Evolutionary conservation across 2,797 vertebrate genomes (phyloP).

Genomic region (Rhyacichthys aspro): DNA sequence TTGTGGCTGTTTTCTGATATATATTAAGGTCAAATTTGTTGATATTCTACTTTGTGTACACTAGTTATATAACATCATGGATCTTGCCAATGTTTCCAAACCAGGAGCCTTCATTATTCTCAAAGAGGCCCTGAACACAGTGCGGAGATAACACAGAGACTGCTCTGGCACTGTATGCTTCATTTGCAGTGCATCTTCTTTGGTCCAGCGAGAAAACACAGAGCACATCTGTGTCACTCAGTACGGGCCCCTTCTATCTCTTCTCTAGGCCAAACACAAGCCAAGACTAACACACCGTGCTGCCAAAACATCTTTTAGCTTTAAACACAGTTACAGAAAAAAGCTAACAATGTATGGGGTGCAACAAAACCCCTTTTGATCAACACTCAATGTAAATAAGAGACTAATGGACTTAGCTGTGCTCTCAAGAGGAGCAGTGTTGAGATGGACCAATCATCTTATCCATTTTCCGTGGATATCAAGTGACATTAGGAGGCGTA

Average conservation of each 20-base stretch:
- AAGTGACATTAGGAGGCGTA: conserved; percentile 50
- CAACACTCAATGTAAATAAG: conserved; percentile 13
- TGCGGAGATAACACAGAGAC: conserved; percentile 54
- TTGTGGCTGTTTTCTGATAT: background rate
- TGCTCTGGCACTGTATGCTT: conserved; percentile 61
- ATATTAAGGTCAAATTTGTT: no score
- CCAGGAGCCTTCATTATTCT: conserved; percentile 29
- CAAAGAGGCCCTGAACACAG: conserved; percentile 46
- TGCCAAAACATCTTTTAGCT: conserved; percentile 23
- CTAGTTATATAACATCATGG: conserved; percentile 34
- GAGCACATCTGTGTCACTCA: conserved; percentile 66
- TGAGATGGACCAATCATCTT: conserved; percentile 33
- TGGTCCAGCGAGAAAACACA: conserved; percentile 82
- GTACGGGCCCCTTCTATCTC: conserved; percentile 45
- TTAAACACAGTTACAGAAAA: conserved; percentile 4
- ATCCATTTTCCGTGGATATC: conserved; percentile 57
- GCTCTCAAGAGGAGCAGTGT: conserved; percentile 16
- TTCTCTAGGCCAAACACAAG: conserved; percentile 11
- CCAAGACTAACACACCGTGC: background rate
- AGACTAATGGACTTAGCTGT: conserved; percentile 19
- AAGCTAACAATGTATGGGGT: conserved; percentile 12
- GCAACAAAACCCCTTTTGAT: conserved; percentile 28
- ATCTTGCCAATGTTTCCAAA: conserved; percentile 40
- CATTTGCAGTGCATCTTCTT: conserved; percentile 76
- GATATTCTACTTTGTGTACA: conserved; percentile 12